Evolutionary conservation across 2,888 invertebrate genomes (phyloP), one percentile per base, ranked within the genome.

Genomic region (Holacanthella duospinosa): DNA sequence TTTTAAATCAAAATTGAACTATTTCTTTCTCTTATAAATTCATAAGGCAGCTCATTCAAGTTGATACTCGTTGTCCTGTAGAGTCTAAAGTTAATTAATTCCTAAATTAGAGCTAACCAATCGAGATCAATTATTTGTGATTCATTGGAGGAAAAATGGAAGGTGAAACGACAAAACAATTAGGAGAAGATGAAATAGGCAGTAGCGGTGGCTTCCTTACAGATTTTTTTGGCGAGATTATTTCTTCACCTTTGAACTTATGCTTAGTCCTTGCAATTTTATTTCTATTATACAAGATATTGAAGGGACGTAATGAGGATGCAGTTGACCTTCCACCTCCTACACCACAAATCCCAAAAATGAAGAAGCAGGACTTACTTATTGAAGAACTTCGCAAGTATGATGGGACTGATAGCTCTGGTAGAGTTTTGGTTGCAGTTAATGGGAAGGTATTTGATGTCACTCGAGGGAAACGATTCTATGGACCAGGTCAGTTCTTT

Each of bases 401-500:
- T 77, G 89, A 95, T 77, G 96, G 96, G 3, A 87, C 80, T 62
- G 88, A 87, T 75, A 80, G 85, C 29, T 93, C 94, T 75, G 93
- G 92, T 28, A 81, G 95, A 71, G 87, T 96, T 66, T 81, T 95
- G 69, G 85, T 97, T 54, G 95, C 92, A 9, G 90, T 96, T 60
- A 94, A 95, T 78, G 93, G 94, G 28, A 92, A 86, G 80, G 88
- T 97, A 60, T 97, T 92, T 79, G 96, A 97, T 80, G 93, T 88
- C 70, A 94, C 95, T 53, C 85, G 84, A 76, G 93, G 93, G 65
- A 88, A 87, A 75, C 82, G 85, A 68, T 93, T 93, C 78, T 96
- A 96, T 79, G 95, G 95, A 26, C 93, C 94, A 79, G 93, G 95
- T 93, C 81, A 77, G 75, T 73, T n/a, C n/a, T n/a, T n/a, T n/a